These are phyloP conservation scores for Pterophyllum scalare DNA, from an alignment of 2,113 vertebrate genomes.

Conservation along the genomic window DNA sequence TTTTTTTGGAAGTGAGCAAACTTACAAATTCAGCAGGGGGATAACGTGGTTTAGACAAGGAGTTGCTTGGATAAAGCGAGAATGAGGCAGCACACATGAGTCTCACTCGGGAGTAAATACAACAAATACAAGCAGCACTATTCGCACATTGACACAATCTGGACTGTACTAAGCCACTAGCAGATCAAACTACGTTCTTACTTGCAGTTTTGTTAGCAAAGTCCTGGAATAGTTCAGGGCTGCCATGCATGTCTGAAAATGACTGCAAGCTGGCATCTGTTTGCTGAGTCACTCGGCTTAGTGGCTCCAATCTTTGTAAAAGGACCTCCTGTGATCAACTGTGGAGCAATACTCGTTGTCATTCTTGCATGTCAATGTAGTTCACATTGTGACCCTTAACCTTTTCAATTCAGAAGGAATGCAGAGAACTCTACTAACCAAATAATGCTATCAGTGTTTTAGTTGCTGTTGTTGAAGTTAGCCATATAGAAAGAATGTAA, in stretches of 20 bases:
- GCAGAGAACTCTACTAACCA: neutral
- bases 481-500: neutral
- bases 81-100: neutral
- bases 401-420: slow-evolving; percentile 2
- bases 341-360: neutral
- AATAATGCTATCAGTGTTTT: neutral
- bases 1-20: too few relatives aligned
- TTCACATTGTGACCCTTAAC: neutral
- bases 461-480: neutral
- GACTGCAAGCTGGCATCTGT: neutral
- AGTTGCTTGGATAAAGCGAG: neutral
- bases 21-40: too few relatives aligned
- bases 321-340: neutral
- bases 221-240: neutral
- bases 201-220: neutral
- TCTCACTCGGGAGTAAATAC: neutral
- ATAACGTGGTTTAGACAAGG: neutral
- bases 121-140: neutral
- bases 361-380: neutral
- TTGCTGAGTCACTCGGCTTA: neutral
- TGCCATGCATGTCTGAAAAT: neutral
- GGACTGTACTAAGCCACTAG: neutral
- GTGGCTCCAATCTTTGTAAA: neutral
- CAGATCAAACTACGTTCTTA: neutral
- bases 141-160: neutral